phyloP scores from a whole-genome alignment of 2,113 vertebrate genomes.

The Eolophus roseicapilla region DNA sequence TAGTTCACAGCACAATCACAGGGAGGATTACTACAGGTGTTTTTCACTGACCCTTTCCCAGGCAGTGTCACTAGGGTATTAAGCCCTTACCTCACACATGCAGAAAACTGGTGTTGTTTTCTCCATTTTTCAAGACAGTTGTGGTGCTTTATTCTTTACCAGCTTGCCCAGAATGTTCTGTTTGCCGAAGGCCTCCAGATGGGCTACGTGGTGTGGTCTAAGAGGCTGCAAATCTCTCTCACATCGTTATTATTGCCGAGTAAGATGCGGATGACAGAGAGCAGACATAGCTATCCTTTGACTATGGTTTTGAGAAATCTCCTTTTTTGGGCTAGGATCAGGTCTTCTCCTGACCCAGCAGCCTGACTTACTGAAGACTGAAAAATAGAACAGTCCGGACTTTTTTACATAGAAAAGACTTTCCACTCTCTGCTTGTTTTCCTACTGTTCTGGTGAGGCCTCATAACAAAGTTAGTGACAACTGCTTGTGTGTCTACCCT shows the following conservation, averaged over 20 bases:
- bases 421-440: neutral
- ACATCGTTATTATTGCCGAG: constrained; percentile 16
- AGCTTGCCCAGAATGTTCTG: neutral
- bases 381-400: neutral
- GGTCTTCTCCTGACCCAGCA: constrained; percentile 22
- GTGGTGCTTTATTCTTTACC: neutral
- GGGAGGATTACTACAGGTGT: neutral
- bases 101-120: neutral
- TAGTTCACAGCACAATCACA: neutral
- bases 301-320: neutral
- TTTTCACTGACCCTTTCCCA: neutral
- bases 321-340: neutral
- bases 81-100: neutral
- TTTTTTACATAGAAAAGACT: neutral
- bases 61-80: neutral
- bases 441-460: neutral
- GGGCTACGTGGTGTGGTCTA: neutral
- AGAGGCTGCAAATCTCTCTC: constrained; percentile 51
- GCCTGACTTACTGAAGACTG: neutral
- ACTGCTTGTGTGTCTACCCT: neutral
- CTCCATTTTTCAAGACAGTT: neutral
- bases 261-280: constrained; percentile 19
- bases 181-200: neutral
- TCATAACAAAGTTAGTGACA: neutral
- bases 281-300: constrained; percentile 30